Evolutionary conservation across 2,888 invertebrate species (phyloP).

Genomic region (Mesopsocus fuscifrons): DNA sequence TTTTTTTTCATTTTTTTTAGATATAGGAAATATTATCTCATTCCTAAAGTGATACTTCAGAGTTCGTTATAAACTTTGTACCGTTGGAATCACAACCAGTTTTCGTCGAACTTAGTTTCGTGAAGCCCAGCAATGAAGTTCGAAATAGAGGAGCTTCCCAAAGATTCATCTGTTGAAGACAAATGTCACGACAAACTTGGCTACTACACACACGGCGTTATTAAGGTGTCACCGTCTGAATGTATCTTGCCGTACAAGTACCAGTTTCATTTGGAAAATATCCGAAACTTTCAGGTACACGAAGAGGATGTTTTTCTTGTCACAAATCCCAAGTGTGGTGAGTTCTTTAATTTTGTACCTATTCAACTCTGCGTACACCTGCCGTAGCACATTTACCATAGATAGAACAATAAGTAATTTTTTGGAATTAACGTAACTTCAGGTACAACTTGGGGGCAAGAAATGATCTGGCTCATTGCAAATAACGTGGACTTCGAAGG

Average conservation of each 20-base stretch:
- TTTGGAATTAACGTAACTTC: too few relatives aligned
- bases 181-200: constrained; percentile 2
- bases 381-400: too few relatives aligned
- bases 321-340: constrained; percentile 21
- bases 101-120: too few relatives aligned
- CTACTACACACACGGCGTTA: not conserved
- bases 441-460: constrained; percentile 18
- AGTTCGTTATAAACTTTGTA: too few relatives aligned
- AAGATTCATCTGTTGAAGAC: not conserved
- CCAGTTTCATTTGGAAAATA: constrained; percentile 14
- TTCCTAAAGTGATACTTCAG: too few relatives aligned
- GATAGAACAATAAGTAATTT: too few relatives aligned
- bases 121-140: too few relatives aligned
- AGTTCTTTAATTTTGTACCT: constrained; percentile 9
- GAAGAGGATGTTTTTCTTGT: constrained; percentile 21
- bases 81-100: too few relatives aligned
- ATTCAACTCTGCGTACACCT: too few relatives aligned
- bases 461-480: constrained; percentile 17
- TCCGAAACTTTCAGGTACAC: constrained; percentile 19
- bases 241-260: constrained; percentile 13
- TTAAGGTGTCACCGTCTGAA: constrained; percentile 10
- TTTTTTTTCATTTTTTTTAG: too few relatives aligned
- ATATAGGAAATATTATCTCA: too few relatives aligned
- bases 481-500: constrained; percentile 15
- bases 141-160: constrained; percentile 1